These are phyloP conservation scores for Florisuga fusca DNA, from an alignment of 2,797 vertebrate genomes.

Conservation along the genomic window DNA sequence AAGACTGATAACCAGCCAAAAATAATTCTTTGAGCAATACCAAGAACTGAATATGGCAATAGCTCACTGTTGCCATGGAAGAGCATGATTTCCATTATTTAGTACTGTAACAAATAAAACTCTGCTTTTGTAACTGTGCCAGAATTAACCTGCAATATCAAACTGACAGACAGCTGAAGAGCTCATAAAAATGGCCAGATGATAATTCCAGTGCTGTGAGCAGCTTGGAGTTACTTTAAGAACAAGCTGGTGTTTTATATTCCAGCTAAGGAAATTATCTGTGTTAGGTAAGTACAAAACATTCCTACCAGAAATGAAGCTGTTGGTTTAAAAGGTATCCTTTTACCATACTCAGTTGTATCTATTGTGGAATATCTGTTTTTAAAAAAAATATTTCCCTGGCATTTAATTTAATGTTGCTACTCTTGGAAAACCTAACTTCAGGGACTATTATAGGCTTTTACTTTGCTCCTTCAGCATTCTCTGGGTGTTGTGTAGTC, in stretches of 20 bases:
- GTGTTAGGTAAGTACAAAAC: fast-evolving
- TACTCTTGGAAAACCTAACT: background rate
- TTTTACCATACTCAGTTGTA: background rate
- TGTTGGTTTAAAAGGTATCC: background rate
- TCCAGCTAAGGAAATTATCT: background rate
- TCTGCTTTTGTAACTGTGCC: background rate
- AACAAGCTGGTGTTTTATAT: fast-evolving
- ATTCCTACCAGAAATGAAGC: background rate
- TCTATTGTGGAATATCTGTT: background rate
- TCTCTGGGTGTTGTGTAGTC: background rate
- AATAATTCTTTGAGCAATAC: conserved; percentile 2
- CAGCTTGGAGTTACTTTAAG: background rate
- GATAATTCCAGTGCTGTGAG: background rate
- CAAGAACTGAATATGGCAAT: background rate
- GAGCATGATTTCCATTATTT: background rate
- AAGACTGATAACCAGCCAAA: conserved; percentile 33
- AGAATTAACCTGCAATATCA: background rate
- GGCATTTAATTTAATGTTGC: fast-evolving
- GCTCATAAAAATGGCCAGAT: background rate
- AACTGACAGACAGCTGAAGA: background rate
- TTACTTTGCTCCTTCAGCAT: background rate
- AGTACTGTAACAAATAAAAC: background rate
- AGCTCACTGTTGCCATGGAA: background rate
- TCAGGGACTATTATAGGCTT: background rate
- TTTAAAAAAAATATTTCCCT: background rate